Evolutionary conservation across 2,888 invertebrate genomes (phyloP).

Genomic region (Trissolcus japonicus): DNA sequence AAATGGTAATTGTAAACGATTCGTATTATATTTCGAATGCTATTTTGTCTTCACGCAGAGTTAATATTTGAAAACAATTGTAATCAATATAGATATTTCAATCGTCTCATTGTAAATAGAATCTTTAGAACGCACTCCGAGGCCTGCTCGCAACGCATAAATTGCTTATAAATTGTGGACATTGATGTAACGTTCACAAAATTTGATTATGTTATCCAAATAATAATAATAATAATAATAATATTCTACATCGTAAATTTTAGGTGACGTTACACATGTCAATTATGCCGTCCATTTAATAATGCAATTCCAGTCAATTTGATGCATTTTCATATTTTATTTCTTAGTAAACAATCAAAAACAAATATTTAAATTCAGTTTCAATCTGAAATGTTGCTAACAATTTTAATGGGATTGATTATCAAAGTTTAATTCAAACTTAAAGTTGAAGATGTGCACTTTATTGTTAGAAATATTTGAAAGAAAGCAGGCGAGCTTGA

Average conservation of each 20-base stretch:
- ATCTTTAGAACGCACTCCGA: conserved; percentile 32
- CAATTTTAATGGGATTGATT: too few relatives aligned
- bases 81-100: conserved; percentile 44
- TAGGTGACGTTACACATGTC: too few relatives aligned
- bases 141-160: conserved; percentile 21
- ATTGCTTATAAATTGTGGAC: conserved; percentile 43
- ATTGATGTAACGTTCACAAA: conserved; percentile 25
- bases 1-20: conserved; percentile 47
- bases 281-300: neutral
- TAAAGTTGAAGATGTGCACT: neutral
- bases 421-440: too few relatives aligned
- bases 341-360: too few relatives aligned
- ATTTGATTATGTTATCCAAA: conserved; percentile 9
- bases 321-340: too few relatives aligned
- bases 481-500: neutral
- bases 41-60: conserved; percentile 30
- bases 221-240: conserved; percentile 24
- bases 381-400: neutral
- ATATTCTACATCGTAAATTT: conserved; percentile 8
- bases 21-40: conserved; percentile 39
- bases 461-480: neutral
- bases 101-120: conserved; percentile 42
- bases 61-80: conserved; percentile 50
- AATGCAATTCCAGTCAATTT: neutral
- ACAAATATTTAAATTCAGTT: neutral